A percentile compares a stretch with the other conserved stretches of the same genome.
These are phyloP conservation scores for Ophiothrix spiculata DNA, from an alignment of 35 echinoderm and acorn worm genomes.

Conservation along the genomic window DNA sequence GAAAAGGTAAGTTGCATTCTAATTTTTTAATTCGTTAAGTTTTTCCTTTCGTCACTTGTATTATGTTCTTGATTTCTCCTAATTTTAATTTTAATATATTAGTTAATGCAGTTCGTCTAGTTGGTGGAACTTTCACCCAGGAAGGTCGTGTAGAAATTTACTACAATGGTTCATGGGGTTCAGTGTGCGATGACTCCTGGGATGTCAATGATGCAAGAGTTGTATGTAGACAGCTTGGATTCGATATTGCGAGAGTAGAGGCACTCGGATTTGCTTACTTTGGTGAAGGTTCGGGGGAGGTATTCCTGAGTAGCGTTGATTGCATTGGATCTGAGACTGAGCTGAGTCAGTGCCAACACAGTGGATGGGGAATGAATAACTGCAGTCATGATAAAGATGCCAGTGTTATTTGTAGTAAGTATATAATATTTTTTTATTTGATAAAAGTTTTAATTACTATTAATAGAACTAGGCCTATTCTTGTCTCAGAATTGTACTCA, in stretches of 20 bases:
- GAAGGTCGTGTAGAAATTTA: conserved; percentile 18
- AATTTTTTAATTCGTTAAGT: too few species aligned
- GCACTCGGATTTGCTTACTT: not conserved
- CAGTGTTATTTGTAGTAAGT: conserved; percentile 26
- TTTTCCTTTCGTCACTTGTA: too few species aligned
- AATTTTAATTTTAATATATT: too few species aligned
- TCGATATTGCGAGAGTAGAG: not conserved
- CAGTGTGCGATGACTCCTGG: conserved; percentile 34
- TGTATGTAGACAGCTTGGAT: conserved; percentile 37
- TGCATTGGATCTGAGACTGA: conserved; percentile 36
- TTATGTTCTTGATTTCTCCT: too few species aligned
- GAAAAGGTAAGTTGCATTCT: too few species aligned
- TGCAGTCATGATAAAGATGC: conserved; percentile 54
- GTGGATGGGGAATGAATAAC: conserved; percentile 17
- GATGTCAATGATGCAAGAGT: conserved; percentile 34
- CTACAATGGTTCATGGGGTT: conserved; percentile 11
- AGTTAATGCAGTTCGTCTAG: conserved; percentile 24
- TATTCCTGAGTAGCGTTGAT: conserved; percentile 36
- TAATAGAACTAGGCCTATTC: too few species aligned
- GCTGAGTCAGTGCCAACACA: conserved; percentile 18
- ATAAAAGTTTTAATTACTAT: too few species aligned
- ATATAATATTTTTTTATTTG: too few species aligned
- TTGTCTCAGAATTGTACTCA: too few species aligned
- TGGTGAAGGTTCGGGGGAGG: conserved; percentile 9
- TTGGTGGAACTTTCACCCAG: not conserved